Base-by-base conservation (phyloP, 2,797 vertebrate genomes). In the Paratrypauchen microcephalus region DNA sequence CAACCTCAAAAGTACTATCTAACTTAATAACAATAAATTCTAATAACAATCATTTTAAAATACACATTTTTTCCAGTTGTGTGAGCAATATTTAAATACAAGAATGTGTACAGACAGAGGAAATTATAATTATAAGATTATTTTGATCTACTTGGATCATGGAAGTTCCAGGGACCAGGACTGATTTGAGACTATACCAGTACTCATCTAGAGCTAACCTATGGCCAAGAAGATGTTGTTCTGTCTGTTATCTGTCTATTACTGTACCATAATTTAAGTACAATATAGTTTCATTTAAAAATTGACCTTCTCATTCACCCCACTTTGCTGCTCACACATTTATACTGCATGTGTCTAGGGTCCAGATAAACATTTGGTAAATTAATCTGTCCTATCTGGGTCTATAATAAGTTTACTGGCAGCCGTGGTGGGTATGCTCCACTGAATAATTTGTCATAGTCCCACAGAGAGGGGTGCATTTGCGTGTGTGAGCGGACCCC, bases 391-490 rank as follows among this genome's bases (percentile, higher is more conserved):
- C 70, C 77, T 36, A 60, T 84, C 79, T 71, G 28, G 36, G 64
- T 86, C 89, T 92, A 91, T 83, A 91, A 89, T 90, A 91, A 89
- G 86, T 88, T 79, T 78, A 78, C 74, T 90, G 74, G 66, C 69
- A 72, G 30, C 67, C 52, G 30, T 13, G 45, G 41, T 58, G 82
- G 84, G 82, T 55, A 64, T n/a, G 67, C 24, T 83, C 84, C 83
- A 78, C 75, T 60, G 66, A 74, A 78, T 80, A 55, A 86, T 87
- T 78, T 82, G 72, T 83, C 85, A 79, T 61, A 69, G 75, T 79
- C 82, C 72, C 76, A 83, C 23, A 74, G 68, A 74, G 65, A 57
- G 65, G 66, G 48, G 72, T 71, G 61, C 61, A 67, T 47, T 65
- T 76, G 65, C 39, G 65, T 69, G 72, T 69, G 75, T 60, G 76